Evolutionary conservation across 2,888 invertebrate species (phyloP), one percentile per base, ranked within the genome.

Genomic region (Oscheius myriophilus): DNA sequence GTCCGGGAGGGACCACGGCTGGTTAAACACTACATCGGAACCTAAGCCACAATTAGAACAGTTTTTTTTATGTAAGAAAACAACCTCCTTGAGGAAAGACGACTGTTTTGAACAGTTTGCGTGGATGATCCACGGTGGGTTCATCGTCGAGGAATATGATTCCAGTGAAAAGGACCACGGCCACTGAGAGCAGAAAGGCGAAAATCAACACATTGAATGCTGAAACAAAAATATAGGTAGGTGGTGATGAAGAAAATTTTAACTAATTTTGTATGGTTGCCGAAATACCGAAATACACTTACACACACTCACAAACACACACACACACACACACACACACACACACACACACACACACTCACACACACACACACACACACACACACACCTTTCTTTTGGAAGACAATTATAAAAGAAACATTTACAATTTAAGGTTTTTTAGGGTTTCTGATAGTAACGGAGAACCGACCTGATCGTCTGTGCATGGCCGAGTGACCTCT

Each of bases 401-500:
- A n/a, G n/a, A n/a, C n/a, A n/a, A n/a, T n/a, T n/a, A n/a, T n/a
- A n/a, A n/a, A n/a, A n/a, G n/a, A n/a, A n/a, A n/a, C n/a, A n/a
- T n/a, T n/a, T n/a, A n/a, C n/a, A n/a, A n/a, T n/a, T n/a, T n/a
- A n/a, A n/a, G n/a, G n/a, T n/a, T n/a, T n/a, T n/a, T n/a, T n/a
- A n/a, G n/a, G n/a, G n/a, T n/a, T 59, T 26, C 16, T 61, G 16
- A 61, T 61, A 61, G 25, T 26, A 39, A 9, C 16, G 33, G 25
- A 26, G 49, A 61, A 61, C 61, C 11, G 18, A 61, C 61, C 61
- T 61, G 61, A 61, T 49, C 61, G 61, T 49, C 61, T 61, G 33
- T 46, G 39, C 61, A 61, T 61, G 61, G 49, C 61, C 61, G 61
- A 61, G 61, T 61, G 61, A 61, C 61, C 61, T 61, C 61, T 18